Evolutionary conservation across 2,888 invertebrate genomes (phyloP).

Genomic region (Scaptomyza reducta): DNA sequence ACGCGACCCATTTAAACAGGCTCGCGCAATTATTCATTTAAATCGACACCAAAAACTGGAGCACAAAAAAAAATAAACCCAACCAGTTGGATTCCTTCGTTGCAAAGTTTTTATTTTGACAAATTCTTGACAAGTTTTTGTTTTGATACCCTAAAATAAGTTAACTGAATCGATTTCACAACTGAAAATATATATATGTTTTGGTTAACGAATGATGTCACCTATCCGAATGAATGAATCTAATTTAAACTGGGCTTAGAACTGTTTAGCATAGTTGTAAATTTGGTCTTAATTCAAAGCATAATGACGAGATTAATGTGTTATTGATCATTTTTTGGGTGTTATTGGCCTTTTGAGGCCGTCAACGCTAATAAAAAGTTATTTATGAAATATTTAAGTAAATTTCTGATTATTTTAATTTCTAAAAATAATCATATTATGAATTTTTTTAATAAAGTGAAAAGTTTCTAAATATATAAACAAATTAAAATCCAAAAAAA

Average conservation of each 20-base stretch:
- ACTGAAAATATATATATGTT: neutral
- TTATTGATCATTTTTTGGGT: neutral
- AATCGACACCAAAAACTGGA: slow-evolving; percentile 52
- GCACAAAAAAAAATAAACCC: neutral
- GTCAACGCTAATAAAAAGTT: neutral
- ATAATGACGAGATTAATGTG: neutral
- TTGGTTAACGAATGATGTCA: slow-evolving; percentile 8
- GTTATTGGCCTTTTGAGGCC: neutral
- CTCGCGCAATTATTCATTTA: slow-evolving; percentile 71
- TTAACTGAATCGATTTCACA: neutral
- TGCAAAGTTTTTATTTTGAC: neutral
- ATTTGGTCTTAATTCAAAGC: neutral
- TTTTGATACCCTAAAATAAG: neutral
- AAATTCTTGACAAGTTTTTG: slow-evolving; percentile 2
- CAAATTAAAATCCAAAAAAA: neutral
- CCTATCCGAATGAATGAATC: slow-evolving; percentile 8
- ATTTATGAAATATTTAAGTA: neutral
- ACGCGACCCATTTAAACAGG: slow-evolving; percentile 60
- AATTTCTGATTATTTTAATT: too few relatives aligned
- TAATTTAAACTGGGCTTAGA: neutral
- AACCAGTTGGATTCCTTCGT: slow-evolving; percentile 29
- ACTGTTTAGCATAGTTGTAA: slow-evolving; percentile 7
- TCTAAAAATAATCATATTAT: too few relatives aligned
- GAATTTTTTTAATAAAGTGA: too few relatives aligned
- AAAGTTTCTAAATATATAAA: too few relatives aligned